Conservation (phyloP, 92 coral and sea anemone species). For the Porites cylindrica region DNA sequence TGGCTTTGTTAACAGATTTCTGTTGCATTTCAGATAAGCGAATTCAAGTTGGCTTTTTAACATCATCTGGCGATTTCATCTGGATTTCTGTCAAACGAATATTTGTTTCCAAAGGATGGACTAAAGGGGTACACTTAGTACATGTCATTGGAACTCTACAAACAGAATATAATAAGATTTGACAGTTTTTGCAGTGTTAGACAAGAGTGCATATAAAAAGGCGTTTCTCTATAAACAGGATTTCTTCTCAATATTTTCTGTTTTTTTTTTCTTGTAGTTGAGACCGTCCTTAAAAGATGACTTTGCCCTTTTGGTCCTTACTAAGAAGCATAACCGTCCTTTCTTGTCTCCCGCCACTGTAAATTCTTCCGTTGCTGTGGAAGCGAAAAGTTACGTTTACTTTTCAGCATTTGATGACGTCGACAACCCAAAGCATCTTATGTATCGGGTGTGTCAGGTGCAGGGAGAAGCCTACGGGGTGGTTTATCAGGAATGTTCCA, state of each 20-base stretch:
- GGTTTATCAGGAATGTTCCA: conserved; percentile 40
- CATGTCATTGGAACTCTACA: background rate
- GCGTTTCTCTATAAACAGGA: too few relatives aligned
- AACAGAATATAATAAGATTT: background rate
- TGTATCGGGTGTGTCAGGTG: conserved; percentile 46
- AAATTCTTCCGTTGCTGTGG: conserved; percentile 12
- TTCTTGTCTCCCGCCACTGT: conserved; percentile 36
- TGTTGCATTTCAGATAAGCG: conserved; percentile 8
- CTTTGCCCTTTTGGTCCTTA: conserved; percentile 54
- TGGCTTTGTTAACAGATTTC: background rate
- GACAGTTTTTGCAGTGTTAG: background rate
- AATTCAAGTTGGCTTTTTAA: conserved; percentile 46
- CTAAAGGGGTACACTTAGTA: conserved; percentile 1
- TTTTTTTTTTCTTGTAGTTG: background rate
- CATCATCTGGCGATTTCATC: conserved; percentile 17
- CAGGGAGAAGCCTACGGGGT: conserved; percentile 38
- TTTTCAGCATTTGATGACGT: conserved; percentile 54
- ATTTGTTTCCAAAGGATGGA: conserved; percentile 40
- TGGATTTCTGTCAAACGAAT: conserved; percentile 52
- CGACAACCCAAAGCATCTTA: conserved; percentile 25
- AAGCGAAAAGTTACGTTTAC: conserved; percentile 35
- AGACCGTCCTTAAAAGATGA: conserved; percentile 39
- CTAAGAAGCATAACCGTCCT: conserved; percentile 42
- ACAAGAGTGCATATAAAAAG: too few relatives aligned
- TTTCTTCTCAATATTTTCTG: background rate